phyloP scores from a whole-genome alignment of 2,797 vertebrate species.

The Geotrypetes seraphini region DNA sequence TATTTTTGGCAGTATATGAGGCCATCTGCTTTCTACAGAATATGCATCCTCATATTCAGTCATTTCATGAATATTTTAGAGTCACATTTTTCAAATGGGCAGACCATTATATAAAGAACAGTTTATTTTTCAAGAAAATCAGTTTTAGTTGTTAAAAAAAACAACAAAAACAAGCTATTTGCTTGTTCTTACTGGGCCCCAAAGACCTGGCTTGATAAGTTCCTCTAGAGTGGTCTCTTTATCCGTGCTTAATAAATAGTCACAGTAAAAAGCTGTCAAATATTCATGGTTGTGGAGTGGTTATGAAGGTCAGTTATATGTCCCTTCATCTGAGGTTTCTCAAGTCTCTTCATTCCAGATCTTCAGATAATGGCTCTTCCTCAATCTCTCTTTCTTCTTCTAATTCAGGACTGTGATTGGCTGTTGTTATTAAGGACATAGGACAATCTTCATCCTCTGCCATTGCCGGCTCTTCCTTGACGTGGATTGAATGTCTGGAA shows the following conservation, averaged over 20 bases:
- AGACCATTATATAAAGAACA: slow-evolving; percentile 78
- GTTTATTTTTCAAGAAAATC: slow-evolving; percentile 66
- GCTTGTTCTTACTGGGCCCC: slow-evolving; percentile 80
- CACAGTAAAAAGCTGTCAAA: slow-evolving; percentile 89
- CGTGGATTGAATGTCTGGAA: slow-evolving; percentile 82
- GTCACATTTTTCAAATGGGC: slow-evolving; percentile 78
- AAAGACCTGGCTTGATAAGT: slow-evolving; percentile 88
- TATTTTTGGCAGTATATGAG: slow-evolving; percentile 99
- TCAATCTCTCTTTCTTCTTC: slow-evolving; percentile 97
- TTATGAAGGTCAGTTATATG: slow-evolving; percentile 73
- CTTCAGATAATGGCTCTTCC: slow-evolving; percentile 97
- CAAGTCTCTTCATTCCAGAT: slow-evolving; percentile 85
- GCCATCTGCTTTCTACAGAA: slow-evolving; percentile 88
- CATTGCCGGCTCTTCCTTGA: slow-evolving; percentile 95
- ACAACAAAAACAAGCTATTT: slow-evolving; percentile 82
- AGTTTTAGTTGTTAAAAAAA: slow-evolving; percentile 62
- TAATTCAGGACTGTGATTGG: slow-evolving; percentile 97
- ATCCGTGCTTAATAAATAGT: slow-evolving; percentile 99
- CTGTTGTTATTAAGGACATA: slow-evolving; percentile 96
- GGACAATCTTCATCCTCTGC: slow-evolving; percentile 97
- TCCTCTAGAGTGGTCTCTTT: slow-evolving; percentile 89
- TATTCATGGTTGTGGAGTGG: slow-evolving; percentile 81
- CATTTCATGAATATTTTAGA: slow-evolving; percentile 79
- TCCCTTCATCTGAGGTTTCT: slow-evolving; percentile 68
- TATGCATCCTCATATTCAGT: slow-evolving; percentile 77